Evolutionary conservation across 1,140 invertebrate genomes (phyloP), one percentile per base, ranked within the genome.

Genomic region (Drosophila virilis): DNA sequence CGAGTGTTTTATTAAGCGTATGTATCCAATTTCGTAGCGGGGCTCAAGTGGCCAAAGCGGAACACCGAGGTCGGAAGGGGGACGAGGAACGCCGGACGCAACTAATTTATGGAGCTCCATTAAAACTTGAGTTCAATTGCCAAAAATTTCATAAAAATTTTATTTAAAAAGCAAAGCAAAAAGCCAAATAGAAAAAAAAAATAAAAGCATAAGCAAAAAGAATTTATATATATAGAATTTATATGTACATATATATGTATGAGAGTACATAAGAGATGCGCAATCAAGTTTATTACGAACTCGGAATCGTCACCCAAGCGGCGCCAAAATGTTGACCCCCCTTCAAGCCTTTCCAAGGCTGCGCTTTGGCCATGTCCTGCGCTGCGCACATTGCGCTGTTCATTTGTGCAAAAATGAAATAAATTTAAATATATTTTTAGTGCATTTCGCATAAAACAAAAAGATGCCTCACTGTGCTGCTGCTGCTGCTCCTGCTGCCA

Each of bases 381-480:
- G 1, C 62, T 15, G 80, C 67, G 74, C 68, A 58, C 60, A 57
- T 61, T 78, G 83, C 72, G 68, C 77, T 84, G 84, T 89, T 89
- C 84, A 89, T 89, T 89, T 89, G 84, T 75, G 79, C 60, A 67
- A 83, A 77, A 86, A 89, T 84, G 80, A 89, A 89, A 89, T 89
- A 89, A 89, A 89, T 89, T 89, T 89, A 89, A 89, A 89, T 89
- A 89, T 89, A 84, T 89, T 88, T 89, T 89, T 89, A 89, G 84
- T 89, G 85, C 84, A 89, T 89, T 89, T 89, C 77, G 74, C 84
- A 89, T 89, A 89, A 88, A 89, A 89, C 84, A 89, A 89, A 89
- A 80, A 84, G 80, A 88, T 88, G 83, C 82, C 82, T 85, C 59
- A 78, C 83, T 79, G 80, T 17, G 28, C 50, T 60, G 78, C 74